Conservation (phyloP, 2,888 invertebrate genomes). For the Slavum lentiscoides region DNA sequence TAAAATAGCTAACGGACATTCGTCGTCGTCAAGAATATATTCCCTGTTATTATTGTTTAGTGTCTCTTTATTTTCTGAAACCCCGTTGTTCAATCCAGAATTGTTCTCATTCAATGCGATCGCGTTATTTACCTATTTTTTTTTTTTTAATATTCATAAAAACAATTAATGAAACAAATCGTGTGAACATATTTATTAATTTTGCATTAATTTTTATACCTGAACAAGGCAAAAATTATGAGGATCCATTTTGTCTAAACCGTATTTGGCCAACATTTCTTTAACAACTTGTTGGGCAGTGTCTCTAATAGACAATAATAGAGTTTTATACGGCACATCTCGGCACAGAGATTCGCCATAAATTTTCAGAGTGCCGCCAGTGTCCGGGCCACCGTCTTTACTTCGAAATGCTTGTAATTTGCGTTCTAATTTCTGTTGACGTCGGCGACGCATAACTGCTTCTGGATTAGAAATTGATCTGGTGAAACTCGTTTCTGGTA, state of each 20-base stretch:
- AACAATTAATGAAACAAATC: neutral
- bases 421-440: constrained; percentile 95
- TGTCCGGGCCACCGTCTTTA: constrained; percentile 93
- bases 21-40: constrained; percentile 94
- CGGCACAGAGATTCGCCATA: constrained; percentile 95
- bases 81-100: constrained; percentile 61
- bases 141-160: neutral
- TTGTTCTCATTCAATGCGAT: constrained; percentile 55
- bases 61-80: constrained; percentile 60
- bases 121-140: constrained; percentile 41
- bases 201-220: constrained; percentile 64
- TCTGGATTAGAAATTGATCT: constrained; percentile 99
- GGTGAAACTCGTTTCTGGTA: constrained; percentile 98
- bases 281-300: constrained; percentile 88
- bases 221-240: constrained; percentile 92
- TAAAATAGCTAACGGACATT: constrained; percentile 92
- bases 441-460: constrained; percentile 94
- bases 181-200: neutral
- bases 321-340: constrained; percentile 97
- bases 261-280: constrained; percentile 97
- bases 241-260: constrained; percentile 86
- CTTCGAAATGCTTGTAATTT: constrained; percentile 94
- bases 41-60: constrained; percentile 70
- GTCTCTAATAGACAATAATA: constrained; percentile 90
- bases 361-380: constrained; percentile 87